A percentile compares a stretch with the other conserved stretches of the same genome.
These are phyloP conservation scores for Acanthurus leucopareius DNA, from an alignment of 2,797 vertebrate species.

Conservation along the genomic window DNA sequence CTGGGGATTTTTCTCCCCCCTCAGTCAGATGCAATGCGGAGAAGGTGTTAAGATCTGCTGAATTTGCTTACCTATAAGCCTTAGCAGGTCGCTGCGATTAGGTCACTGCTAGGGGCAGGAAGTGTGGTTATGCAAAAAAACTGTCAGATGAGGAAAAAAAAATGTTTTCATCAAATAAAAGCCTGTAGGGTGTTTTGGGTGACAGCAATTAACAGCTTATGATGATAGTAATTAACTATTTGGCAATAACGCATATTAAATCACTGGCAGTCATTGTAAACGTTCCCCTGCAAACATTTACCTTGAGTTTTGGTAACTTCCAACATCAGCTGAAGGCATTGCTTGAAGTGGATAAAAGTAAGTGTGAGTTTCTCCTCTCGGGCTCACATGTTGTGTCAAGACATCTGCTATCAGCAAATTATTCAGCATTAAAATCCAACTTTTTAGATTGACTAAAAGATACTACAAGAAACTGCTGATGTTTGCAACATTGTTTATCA, in stretches of 20 bases:
- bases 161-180: constrained; percentile 72
- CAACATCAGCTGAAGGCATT: background rate
- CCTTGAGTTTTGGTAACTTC: constrained; percentile 19
- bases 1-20: constrained; percentile 65
- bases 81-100: constrained; percentile 61
- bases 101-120: constrained; percentile 73
- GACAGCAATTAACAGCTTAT: constrained; percentile 66
- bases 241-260: constrained; percentile 34
- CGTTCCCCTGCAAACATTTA: constrained; percentile 39
- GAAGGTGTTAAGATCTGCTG: constrained; percentile 83
- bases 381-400: too few relatives aligned
- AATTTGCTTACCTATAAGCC: constrained; percentile 83
- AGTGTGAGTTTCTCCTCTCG: too few relatives aligned
- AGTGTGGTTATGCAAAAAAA: constrained; percentile 44
- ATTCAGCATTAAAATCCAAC: too few relatives aligned
- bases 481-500: too few relatives aligned
- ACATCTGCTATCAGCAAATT: too few relatives aligned
- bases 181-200: constrained; percentile 53
- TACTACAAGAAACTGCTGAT: too few relatives aligned
- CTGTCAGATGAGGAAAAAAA: constrained; percentile 41
- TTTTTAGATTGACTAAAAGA: too few relatives aligned
- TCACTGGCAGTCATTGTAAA: constrained; percentile 46
- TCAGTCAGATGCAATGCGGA: constrained; percentile 83
- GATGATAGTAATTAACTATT: constrained; percentile 49
- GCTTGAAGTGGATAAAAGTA: too few relatives aligned